Percentiles rank a stretch among this genome's conserved stretches.
Conservation (phyloP, 2,797 vertebrate species). For the Enteromius fasciolatus region DNA sequence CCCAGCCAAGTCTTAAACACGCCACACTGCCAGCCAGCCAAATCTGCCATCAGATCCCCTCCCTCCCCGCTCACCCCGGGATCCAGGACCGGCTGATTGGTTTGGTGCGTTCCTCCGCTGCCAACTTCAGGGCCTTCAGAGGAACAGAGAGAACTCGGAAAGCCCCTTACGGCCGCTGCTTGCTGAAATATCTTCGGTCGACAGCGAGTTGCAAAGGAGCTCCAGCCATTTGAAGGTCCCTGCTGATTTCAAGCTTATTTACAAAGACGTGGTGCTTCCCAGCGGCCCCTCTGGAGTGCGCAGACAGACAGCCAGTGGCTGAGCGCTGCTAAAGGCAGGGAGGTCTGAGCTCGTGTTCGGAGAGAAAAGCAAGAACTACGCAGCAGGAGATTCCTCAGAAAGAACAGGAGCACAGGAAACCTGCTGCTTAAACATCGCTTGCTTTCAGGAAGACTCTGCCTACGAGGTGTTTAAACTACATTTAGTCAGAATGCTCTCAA, state of each 20-base stretch:
- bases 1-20: conserved; percentile 56
- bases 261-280: conserved; percentile 53
- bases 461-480: neutral
- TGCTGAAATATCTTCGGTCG: conserved; percentile 60
- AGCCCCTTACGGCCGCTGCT: conserved; percentile 22
- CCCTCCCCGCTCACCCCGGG: conserved; percentile 31
- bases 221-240: conserved; percentile 52
- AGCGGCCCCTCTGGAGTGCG: conserved; percentile 30
- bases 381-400: conserved; percentile 12
- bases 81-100: conserved; percentile 70
- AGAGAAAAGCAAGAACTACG: conserved; percentile 21
- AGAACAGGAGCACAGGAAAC: conserved; percentile 28
- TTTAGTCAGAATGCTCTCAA: neutral
- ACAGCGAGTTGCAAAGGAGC: conserved; percentile 51
- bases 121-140: conserved; percentile 67
- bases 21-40: conserved; percentile 53
- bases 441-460: conserved; percentile 16
- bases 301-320: conserved; percentile 18
- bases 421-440: conserved; percentile 16
- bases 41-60: conserved; percentile 56
- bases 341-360: conserved; percentile 24
- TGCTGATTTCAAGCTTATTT: conserved; percentile 56
- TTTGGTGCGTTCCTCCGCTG: conserved; percentile 64
- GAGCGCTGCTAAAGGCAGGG: neutral
- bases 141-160: conserved; percentile 23